Evolutionary conservation across 2,888 invertebrate species (phyloP), one percentile per base, ranked within the genome.

Genomic region (Heliconius erato): DNA sequence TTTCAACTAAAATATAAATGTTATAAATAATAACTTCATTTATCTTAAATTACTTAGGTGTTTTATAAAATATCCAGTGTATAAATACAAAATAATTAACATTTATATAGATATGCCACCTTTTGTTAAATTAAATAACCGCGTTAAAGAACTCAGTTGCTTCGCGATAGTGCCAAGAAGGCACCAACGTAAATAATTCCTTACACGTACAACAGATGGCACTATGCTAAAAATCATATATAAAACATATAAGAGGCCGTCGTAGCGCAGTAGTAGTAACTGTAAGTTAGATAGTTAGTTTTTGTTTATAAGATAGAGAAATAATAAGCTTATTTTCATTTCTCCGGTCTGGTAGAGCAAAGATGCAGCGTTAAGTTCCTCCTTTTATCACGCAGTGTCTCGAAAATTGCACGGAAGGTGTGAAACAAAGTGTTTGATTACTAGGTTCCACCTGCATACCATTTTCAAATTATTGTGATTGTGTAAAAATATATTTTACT

Each of bases 131-230:
- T 63, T 63, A 16, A 16, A 40, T 26, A 63, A 54, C 9, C 35
- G n/a, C 74, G 59, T 40, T 63, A 26, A 23, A 11, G 14, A n/a
- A 16, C 3, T 35, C 35, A 74, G 59, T n/a, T 63, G 23, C 14
- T 14, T n/a, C 23, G 35, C 35, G 63, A 40, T 63, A 35, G 35
- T 76, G 19, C 7, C 49, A 3, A 26, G 16, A 12, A 63, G 63
- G n/a, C 63, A n/a, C n/a, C 63, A n/a, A 63, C 63, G 63, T 63
- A n/a, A n/a, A 63, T 63, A 59, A 76, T 35, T n/a, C 32, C n/a
- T 6, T n/a, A 16, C 6, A 32, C 23, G 35, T 5, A 76, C 14
- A 35, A 16, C 23, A 76, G 76, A 76, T 76, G 76, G 76, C 76
- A 63, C 35, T 76, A 35, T n/a, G 16, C 44, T 49, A 6, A 23